Evolutionary conservation across 2,113 vertebrate species (phyloP).

Genomic region (Trinectes maculatus): DNA sequence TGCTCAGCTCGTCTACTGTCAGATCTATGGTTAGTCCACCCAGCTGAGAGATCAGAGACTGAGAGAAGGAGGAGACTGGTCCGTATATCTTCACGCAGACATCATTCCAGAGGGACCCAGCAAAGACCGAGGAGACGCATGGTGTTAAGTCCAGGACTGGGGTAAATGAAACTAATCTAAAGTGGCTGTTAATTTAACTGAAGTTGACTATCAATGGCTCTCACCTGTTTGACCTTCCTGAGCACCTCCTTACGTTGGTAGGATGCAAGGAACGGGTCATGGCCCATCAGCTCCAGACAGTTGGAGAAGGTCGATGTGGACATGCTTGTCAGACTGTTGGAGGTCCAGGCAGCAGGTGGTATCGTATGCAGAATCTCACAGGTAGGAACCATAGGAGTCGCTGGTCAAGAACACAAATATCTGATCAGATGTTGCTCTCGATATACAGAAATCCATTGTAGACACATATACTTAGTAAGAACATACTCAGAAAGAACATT

Average conservation of each 20-base stretch:
- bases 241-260: constrained; percentile 74
- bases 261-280: constrained; percentile 69
- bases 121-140: constrained; percentile 32
- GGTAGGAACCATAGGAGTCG: constrained; percentile 64
- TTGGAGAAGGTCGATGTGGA: constrained; percentile 70
- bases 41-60: constrained; percentile 78
- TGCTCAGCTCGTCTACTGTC: constrained; percentile 72
- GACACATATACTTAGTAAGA: neutral
- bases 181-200: neutral
- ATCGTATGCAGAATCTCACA: constrained; percentile 78
- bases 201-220: constrained; percentile 8
- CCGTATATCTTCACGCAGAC: constrained; percentile 74
- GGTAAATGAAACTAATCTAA: neutral
- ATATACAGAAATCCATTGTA: neutral
- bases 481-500: neutral
- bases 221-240: constrained; percentile 78
- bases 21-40: constrained; percentile 71
- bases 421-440: constrained; percentile 2
- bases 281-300: constrained; percentile 83
- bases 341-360: constrained; percentile 77
- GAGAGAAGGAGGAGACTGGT: constrained; percentile 68
- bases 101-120: neutral
- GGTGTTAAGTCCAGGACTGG: neutral
- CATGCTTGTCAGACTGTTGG: constrained; percentile 78
- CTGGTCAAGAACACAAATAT: constrained; percentile 43